Base-by-base conservation (phyloP, 2,888 invertebrate genomes). In the Ochropacha duplaris region DNA sequence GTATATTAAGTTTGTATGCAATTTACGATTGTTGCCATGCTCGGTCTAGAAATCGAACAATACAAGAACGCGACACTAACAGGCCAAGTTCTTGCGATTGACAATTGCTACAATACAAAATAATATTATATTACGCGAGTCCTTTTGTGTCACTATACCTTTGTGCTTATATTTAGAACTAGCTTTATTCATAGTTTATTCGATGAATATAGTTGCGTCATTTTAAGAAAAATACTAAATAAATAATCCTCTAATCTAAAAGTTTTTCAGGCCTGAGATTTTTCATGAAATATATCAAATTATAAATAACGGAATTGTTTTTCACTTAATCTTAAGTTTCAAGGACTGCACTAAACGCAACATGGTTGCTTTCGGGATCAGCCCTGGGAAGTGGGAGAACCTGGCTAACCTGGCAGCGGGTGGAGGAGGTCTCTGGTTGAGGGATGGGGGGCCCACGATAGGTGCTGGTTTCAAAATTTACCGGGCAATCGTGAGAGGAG, bases 71-170 rank as follows among this genome's bases (percentile, higher is more conserved):
- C 72, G 77, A 77, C 78, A 74, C 74, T 78, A 80, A 81, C 81
- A 74, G 80, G 76, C 74, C 68, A 84, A 86, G 76, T 85, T 84
- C 76, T 79, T 73, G 74, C 79, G 80, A 85, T 84, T 84, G 85
- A 84, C 83, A 83, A 84, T 83, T 80, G 77, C 69, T 71, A 79
- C 77, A 79, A 78, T 82, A 81, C 74, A 74, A 76, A 76, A 79
- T 83, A 75, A 74, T 76, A 78, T 77, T 75, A 71, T 73, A 75
- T 74, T 71, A 70, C 78, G 64, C 63, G 66, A 62, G 65, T 68
- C 77, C 74, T 79, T 44, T 83, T 83, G 79, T 83, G 71, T 69
- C 67, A 62, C 71, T 70, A 59, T 64, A 65, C 69, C 71, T 72
- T 71, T 73, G 65, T 71, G 70, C 65, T 76, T 74, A 72, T 74